Base-by-base conservation (phyloP, 2,888 invertebrate genomes). In the Cepaea hortensis region DNA sequence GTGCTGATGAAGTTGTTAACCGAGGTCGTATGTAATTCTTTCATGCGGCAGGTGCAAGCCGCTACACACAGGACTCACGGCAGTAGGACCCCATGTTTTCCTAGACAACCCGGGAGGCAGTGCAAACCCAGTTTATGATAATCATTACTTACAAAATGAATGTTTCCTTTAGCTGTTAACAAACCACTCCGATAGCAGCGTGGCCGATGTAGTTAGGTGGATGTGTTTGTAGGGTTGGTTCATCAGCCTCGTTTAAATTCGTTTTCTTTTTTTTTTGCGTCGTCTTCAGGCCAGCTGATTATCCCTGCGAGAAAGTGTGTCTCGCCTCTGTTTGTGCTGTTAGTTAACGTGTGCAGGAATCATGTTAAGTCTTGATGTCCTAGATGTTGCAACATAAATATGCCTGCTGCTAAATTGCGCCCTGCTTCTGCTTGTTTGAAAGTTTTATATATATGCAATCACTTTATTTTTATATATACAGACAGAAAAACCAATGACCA, bases 41-140 rank as follows among this genome's bases (percentile, higher is more conserved):
- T 23, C 18, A 13, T 9, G 77, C 9, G 77, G 48, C 77, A 77
- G 77, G 77, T 77, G 77, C 77, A 75, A 75, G 23, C 46, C 4
- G 77, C 23, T 77, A 77, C 77, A 77, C n/a, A 3, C 55, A 55
- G 77, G n/a, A 23, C 77, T 20, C 55, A 9, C 77, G 55, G 7
- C 55, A 23, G n/a, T n/a, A 15, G 23, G 77, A n/a, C 23, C n/a
- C 23, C 3, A 18, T 77, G 77, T 77, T 77, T 77, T 77, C 18
- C 77, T 11, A 77, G 61, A 55, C 77, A 77, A 23, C 77, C 7
- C 11, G 9, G 5, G 20, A 77, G 48, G 77, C 50, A n/a, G 77
- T 77, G 77, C 77, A 77, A 61, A 61, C 77, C 55, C 11, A 61
- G 77, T 77, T 77, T 77, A 77, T 77, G 61, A 77, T 77, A 77